Base-by-base conservation (phyloP, 2,113 vertebrate species). In the Nycticorax nycticorax region DNA sequence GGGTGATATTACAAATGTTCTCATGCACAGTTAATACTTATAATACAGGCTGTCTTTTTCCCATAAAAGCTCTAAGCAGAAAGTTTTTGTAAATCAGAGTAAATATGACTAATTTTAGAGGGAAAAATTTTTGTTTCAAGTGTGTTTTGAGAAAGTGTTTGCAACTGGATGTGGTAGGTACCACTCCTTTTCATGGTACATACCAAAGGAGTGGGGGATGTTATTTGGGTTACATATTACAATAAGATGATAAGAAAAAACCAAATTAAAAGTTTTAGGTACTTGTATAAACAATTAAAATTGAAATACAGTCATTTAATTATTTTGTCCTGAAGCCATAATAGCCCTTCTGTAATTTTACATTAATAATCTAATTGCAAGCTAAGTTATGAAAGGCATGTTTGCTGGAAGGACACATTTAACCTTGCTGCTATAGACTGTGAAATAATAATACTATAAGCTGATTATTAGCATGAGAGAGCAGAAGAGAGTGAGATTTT, bases 1-100 rank as follows among this genome's bases (percentile, higher is more conserved):
- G 98, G 98, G 95, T 98, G 97, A 98, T 98, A 98, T 98, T 98
- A 98, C 98, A 98, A 98, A 98, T 98, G 98, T 98, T 99, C 98
- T 98, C 98, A 98, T 98, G 97, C 97, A 98, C 97, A 97, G 94
- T 97, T 98, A 98, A 97, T 98, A 97, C 98, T 98, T 97, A 97
- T 96, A 97, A 97, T 98, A 95, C 95, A 98, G 96, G 80, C 96
- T 96, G 93, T 96, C 96, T 98, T 98, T 97, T 98, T 97, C 97
- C 96, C 96, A 96, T 96, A 97, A 96, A 97, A 97, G 88, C 87
- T 80, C 94, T 96, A 96, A 97, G 84, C 80, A 97, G 93, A 97
- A 98, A 97, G 71, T 97, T 98, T 97, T 96, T 35, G 12, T 87
- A 98, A 98, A 97, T 97, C 88, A 85, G 88, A 80, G 45, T 91